Evolutionary conservation across 2,888 invertebrate genomes (phyloP).

Genomic region (Opisthograptis luteolata): DNA sequence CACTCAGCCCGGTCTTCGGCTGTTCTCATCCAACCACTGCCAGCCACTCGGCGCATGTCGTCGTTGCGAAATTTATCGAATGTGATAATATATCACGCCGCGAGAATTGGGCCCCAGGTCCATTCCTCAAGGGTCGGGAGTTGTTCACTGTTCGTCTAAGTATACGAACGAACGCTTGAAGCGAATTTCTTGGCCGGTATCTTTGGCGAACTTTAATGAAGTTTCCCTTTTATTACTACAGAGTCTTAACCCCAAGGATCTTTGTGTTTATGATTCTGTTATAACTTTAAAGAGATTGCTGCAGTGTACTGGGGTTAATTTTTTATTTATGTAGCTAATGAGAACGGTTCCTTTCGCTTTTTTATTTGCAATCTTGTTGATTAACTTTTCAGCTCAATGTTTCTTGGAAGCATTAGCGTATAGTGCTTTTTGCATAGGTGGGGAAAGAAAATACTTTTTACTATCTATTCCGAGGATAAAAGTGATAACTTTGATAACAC

Average conservation of each 20-base stretch:
- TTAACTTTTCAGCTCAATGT: conserved; percentile 23
- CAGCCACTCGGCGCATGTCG: too few species aligned
- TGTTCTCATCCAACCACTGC: too few species aligned
- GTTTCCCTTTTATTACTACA: conserved; percentile 73
- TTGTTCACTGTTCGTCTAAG: neutral
- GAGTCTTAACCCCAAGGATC: conserved; percentile 67
- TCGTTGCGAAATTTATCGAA: too few species aligned
- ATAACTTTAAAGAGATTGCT: conserved; percentile 73
- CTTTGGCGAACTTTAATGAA: conserved; percentile 75
- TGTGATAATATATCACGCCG: too few species aligned
- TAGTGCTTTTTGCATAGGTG: conserved; percentile 8
- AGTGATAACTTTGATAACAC: neutral
- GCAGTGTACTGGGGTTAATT: conserved; percentile 48
- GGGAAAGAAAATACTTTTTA: neutral
- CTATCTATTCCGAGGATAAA: neutral
- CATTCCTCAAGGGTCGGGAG: too few species aligned
- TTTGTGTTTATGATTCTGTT: conserved; percentile 76
- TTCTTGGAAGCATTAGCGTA: conserved; percentile 32
- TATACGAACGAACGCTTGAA: conserved; percentile 43
- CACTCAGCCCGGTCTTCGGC: too few species aligned
- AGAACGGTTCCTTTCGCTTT: conserved; percentile 40
- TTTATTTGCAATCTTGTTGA: conserved; percentile 34
- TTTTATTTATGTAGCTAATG: conserved; percentile 47
- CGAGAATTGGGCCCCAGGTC: too few species aligned
- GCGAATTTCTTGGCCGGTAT: conserved; percentile 64